Evolutionary conservation across 2,113 vertebrate species (phyloP).

Genomic region (Astur gentilis): DNA sequence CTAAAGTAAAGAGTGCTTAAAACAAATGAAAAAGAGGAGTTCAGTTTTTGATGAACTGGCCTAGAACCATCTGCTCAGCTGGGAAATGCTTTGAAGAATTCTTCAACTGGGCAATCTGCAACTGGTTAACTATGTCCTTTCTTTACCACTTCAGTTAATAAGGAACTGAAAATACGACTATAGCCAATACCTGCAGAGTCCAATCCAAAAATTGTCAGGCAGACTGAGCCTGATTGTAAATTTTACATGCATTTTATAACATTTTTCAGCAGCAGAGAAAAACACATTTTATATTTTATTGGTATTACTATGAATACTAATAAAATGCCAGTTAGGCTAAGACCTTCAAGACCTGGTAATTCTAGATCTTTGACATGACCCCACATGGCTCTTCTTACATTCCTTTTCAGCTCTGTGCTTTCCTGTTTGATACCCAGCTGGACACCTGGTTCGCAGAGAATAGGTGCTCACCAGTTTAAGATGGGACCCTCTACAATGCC

Average conservation of each 20-base stretch:
- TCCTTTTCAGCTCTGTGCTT: not conserved
- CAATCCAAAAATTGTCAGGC: not conserved
- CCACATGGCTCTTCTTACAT: not conserved
- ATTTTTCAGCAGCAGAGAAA: not conserved
- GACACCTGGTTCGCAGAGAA: not conserved
- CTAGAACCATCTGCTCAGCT: not conserved
- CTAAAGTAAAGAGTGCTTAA: not conserved
- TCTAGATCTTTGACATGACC: not conserved
- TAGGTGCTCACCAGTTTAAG: not conserved
- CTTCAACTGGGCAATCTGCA: not conserved
- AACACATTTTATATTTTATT: not conserved
- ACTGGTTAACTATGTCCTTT: not conserved
- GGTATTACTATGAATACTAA: not conserved
- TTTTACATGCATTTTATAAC: not conserved
- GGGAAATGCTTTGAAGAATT: not conserved
- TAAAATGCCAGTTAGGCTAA: not conserved
- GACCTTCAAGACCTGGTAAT: not conserved
- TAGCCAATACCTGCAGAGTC: not conserved
- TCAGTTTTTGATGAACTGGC: not conserved
- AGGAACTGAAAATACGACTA: not conserved
- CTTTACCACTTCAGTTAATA: not conserved
- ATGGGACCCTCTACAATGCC: not conserved
- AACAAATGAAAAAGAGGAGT: not conserved
- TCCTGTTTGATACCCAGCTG: not conserved
- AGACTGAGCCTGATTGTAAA: not conserved